Base-by-base conservation (phyloP, 1,140 invertebrate species). In the Solenopsis fugax region DNA sequence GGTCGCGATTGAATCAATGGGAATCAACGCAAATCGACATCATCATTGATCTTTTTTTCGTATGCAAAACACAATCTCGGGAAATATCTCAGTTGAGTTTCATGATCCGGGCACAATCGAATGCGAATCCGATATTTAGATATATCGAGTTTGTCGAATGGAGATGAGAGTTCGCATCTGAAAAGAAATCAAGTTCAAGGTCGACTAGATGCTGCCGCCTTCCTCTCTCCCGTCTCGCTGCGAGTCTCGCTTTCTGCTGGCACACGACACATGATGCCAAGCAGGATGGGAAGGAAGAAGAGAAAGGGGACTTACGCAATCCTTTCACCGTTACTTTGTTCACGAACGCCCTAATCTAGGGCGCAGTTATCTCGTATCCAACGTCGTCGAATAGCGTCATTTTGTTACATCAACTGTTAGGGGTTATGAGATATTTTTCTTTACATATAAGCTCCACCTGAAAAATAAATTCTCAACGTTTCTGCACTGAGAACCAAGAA, bases 251-350 rank as follows among this genome's bases (percentile, higher is more conserved):
- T 72, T 86, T 87, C 80, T 45, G 75, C 69, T 71, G 69, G 72
- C 72, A 69, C 87, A 87, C 78, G 78, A 87, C 81, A 84, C 80
- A 87, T 62, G 88, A 87, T 45, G 62, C 72, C 24, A 21, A 21
- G 10, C 37, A n/a, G 58, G 10, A 29, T 7, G 62, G 45, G 54
- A 12, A 7, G 37, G 72, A 12, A 48, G 80, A 65, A 69, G 64
- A 54, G 72, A 72, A 87, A 86, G 76, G 41, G 82, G 64, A 37
- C 89, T 93, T 93, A 93, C 88, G 92, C 91, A 93, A 93, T 92
- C 91, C 89, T 89, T 92, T 88, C 87, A 89, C 91, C 91, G 88
- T 91, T 92, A 92, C 86, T 91, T 89, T 87, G 75, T 87, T 86
- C 85, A 62, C 58, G 62, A 58, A 71, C 62, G 56, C 24, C 48